These are phyloP conservation scores for Tautogolabrus adspersus DNA, from an alignment of 2,113 vertebrate species.

Conservation along the genomic window DNA sequence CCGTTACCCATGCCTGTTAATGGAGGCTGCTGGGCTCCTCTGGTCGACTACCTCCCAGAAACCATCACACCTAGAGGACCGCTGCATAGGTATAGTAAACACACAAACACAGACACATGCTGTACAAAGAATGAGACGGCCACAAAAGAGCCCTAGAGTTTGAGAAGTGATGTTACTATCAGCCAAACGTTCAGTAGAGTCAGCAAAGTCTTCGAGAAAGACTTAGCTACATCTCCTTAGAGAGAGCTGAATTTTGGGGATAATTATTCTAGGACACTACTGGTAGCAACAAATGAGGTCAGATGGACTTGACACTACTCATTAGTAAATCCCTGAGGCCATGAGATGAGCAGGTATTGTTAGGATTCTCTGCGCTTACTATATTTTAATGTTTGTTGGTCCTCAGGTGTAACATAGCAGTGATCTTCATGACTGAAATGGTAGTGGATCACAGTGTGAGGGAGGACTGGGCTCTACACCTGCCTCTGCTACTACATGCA, in stretches of 20 bases:
- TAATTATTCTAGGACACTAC: background rate
- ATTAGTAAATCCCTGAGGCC: no score
- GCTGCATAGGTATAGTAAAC: slow-evolving; percentile 88
- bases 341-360: no score
- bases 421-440: slow-evolving; percentile 99
- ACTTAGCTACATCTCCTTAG: slow-evolving; percentile 9
- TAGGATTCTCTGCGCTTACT: slow-evolving; percentile 2
- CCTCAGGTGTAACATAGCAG: slow-evolving; percentile 95
- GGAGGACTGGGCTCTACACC: slow-evolving; percentile 97
- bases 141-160: background rate
- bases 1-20: slow-evolving; percentile 96
- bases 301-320: no score
- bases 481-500: slow-evolving; percentile 94
- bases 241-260: background rate
- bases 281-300: no score
- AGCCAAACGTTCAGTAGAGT: slow-evolving; percentile 8
- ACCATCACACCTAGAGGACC: slow-evolving; percentile 95
- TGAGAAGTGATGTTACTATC: background rate
- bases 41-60: slow-evolving; percentile 97
- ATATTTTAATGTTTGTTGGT: slow-evolving; percentile 16
- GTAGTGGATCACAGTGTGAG: slow-evolving; percentile 98
- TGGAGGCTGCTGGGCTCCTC: slow-evolving; percentile 97
- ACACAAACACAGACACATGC: slow-evolving; percentile 16
- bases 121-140: background rate
- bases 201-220: background rate